Evolutionary conservation across 2,113 vertebrate species (phyloP), one percentile per base, ranked within the genome.

Genomic region (Macquaria ambigua): DNA sequence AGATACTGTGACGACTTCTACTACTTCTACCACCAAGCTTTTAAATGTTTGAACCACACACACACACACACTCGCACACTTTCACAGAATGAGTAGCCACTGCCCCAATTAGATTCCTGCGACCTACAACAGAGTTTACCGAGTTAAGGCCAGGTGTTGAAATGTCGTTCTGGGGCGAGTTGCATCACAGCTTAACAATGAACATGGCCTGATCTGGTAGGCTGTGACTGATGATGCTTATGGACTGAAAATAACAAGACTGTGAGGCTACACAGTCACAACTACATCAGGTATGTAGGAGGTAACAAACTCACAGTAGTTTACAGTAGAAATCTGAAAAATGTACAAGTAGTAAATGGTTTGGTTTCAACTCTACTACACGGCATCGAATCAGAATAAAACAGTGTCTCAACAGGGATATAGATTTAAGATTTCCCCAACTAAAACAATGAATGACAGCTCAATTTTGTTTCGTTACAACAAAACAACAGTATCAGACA

Each of bases 191-290:
- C 12, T 66, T 14, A 83, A 67, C 62, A 71, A 69, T 53, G 5
- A 81, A 69, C 34, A 37, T 15, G 3, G 12, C 16, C 21, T 77
- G 37, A 9, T 82, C 14, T 71, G 77, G 79, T 70, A 16, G 1
- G 67, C 31, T 53, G 59, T 37, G 50, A 77, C 75, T 70, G 74
- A 79, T 64, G 52, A 61, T 43, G 55, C 59, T 88, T 63, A 61
- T 5, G 70, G 9, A 74, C 25, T 81, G 39, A 83, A 81, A 82
- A 81, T 18, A 84, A 25, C 77, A 85, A 69, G 34, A 28, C 34
- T 77, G 69, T 52, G 15, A 74, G 25, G 31, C 28, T 56, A 72
- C 43, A 43, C 10, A 43, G 11, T 43, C 43, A 43, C 10, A 43
- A 43, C 61, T 56, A 31, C 53, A 74, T 78, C 55, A 58, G 61